Conservation (phyloP, 2,113 vertebrate genomes). For the Muscicapa adusta region DNA sequence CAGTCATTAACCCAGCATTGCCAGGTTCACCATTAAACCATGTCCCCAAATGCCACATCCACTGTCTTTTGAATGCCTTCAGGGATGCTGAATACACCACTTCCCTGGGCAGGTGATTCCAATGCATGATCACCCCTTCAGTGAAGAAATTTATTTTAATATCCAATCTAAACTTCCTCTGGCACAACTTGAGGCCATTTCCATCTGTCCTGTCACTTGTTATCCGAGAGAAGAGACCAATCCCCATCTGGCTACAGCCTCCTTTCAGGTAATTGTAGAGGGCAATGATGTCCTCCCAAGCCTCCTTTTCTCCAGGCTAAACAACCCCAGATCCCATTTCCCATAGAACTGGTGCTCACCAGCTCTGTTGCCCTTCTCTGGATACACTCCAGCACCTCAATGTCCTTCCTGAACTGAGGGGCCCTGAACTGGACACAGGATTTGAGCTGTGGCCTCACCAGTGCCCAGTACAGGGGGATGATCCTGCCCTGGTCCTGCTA, state of each 20-base stretch:
- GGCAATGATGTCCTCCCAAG: rapidly evolving
- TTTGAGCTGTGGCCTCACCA: neutral
- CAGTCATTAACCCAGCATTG: neutral
- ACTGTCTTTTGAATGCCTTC: neutral
- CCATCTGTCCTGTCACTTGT: neutral
- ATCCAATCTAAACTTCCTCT: neutral
- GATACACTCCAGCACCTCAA: rapidly evolving
- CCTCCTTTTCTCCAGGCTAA: neutral
- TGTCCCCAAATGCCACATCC: neutral
- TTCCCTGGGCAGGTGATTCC: neutral
- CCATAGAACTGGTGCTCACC: neutral
- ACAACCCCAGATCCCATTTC: neutral
- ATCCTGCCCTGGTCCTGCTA: neutral
- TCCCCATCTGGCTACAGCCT: neutral
- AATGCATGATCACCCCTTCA: neutral
- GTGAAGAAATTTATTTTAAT: neutral
- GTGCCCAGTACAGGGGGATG: neutral
- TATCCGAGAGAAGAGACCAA: neutral
- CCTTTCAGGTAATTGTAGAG: neutral
- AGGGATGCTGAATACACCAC: neutral
- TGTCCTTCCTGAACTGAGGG: neutral
- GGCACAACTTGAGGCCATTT: neutral
- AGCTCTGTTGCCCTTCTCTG: neutral
- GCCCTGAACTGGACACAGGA: neutral
- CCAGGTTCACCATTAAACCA: neutral